Percentiles rank a stretch among this genome's conserved stretches.
Evolutionary conservation across 2,113 vertebrate species (phyloP).

Genomic region (Leptodactylus fuscus): DNA sequence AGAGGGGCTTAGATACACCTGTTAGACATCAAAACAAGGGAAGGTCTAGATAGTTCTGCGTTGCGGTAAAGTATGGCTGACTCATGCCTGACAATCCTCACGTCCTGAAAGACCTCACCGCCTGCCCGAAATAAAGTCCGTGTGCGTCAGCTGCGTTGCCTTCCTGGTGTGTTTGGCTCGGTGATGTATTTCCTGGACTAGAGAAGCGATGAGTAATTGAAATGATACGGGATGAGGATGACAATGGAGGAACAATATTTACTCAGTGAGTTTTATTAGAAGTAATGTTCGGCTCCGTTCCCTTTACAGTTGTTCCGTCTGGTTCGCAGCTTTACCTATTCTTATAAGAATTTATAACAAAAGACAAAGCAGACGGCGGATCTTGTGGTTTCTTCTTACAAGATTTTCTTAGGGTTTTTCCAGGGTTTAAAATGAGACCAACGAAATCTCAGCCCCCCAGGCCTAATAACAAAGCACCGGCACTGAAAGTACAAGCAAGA

Average conservation of each 20-base stretch:
- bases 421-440: neutral
- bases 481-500: neutral
- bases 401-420: neutral
- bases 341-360: neutral
- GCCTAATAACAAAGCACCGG: neutral
- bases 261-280: conserved; percentile 18
- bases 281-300: neutral
- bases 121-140: neutral
- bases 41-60: too few relatives aligned
- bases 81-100: neutral
- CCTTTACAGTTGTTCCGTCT: conserved; percentile 8
- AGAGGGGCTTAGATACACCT: neutral
- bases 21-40: neutral
- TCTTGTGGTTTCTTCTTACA: neutral
- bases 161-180: neutral
- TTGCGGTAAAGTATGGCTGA: too few relatives aligned
- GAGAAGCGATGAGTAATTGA: conserved; percentile 6
- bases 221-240: neutral
- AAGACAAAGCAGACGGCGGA: neutral
- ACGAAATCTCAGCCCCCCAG: neutral
- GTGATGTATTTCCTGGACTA: neutral
- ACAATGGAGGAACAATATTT: conserved; percentile 29
- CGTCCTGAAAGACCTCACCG: neutral
- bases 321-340: neutral
- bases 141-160: neutral